Base-by-base conservation (phyloP, 1,140 invertebrate species). In the Grapholita molesta region DNA sequence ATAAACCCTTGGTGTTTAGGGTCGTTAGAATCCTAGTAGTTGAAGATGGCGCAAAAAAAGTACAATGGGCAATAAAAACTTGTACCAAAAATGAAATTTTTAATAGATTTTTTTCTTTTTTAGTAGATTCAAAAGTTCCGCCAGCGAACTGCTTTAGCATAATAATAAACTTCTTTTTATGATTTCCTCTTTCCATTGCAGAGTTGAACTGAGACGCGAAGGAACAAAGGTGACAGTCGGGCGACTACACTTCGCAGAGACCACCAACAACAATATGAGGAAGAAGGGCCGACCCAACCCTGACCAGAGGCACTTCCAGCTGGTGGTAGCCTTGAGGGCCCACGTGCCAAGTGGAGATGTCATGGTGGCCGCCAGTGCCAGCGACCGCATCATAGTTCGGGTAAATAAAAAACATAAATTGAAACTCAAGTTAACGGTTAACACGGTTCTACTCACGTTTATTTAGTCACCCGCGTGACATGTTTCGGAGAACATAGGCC, bases 241-340 rank as follows among this genome's bases (percentile, higher is more conserved):
- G 0, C 93, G 99, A 33, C 93, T 99, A 8, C 99, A 99, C 92
- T 99, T 99, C 90, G 98, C 97, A 64, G 98, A 99, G 89, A 99
- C 99, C 0, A 99, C 99, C 0, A 97, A 97, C 70, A 99, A 99
- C 86, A 99, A 99, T 80, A 99, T 99, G 98, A 92, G 99, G 35
- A 99, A 99, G 92, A 99, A 99, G 81, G 98, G 98, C 0, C 97
- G 98, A 80, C 99, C 99, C 0, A 99, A 99, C 93, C 99, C 99
- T 0, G 99, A 99, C 91, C 99, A 99, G 90, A 94, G 98, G 69
- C 99, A 99, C 92, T 99, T 96, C 85, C 95, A 96, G 84, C 93
- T 99, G 35, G 98, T 99, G 0, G 98, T 99, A 6, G 96, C 96
- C 0, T 91, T 99, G 1, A 95, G 97, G 76, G 98, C 98, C 0